Evolutionary conservation across 2,797 vertebrate species (phyloP), one percentile per base, ranked within the genome.

Genomic region (Chloroceryle inda): DNA sequence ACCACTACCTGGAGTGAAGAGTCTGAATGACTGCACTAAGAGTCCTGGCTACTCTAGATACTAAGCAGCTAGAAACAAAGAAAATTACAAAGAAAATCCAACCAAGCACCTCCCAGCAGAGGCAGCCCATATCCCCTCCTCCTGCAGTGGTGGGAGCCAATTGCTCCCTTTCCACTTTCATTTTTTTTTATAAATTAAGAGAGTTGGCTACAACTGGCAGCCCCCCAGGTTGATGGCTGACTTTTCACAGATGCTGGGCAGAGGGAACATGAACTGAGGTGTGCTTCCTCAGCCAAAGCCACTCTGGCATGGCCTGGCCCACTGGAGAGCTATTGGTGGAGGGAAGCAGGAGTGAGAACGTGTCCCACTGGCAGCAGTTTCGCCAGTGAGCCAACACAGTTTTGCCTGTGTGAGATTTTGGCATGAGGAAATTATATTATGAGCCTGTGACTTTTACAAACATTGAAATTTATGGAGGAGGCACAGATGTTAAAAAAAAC

Each of bases 401-500:
- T 88, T 84, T 79, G 80, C 66, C 69, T 52, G 63, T 22, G 8
- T 35, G 52, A 55, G 49, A 53, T 74, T 94, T 91, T 95, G 89
- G 77, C 93, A 56, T 23, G 21, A 80, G 27, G 22, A 87, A 83
- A 53, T 87, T 13, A 42, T 31, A 33, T 73, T 94, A 80, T 89
- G 89, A 92, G 73, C 74, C 64, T 11, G 26, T 87, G 73, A 63
- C 63, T 94, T 89, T 84, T 83, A 77, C 56, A 79, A 88, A 59
- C 75, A 6, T 6, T 84, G 59, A 92, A 86, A 92, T 92, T 82
- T 47, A 91, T 24, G 59, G 80, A 84, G 85, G 58, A 86, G 89
- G 31, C 73, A 49, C 80, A 94, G 87, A 91, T 93, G 92, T 67
- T 85, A 63, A 94, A 89, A 89, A 78, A 89, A 31, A 7, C 3